Conservation (phyloP, 2,113 vertebrate genomes). For the Chascanopsetta lugubris region DNA sequence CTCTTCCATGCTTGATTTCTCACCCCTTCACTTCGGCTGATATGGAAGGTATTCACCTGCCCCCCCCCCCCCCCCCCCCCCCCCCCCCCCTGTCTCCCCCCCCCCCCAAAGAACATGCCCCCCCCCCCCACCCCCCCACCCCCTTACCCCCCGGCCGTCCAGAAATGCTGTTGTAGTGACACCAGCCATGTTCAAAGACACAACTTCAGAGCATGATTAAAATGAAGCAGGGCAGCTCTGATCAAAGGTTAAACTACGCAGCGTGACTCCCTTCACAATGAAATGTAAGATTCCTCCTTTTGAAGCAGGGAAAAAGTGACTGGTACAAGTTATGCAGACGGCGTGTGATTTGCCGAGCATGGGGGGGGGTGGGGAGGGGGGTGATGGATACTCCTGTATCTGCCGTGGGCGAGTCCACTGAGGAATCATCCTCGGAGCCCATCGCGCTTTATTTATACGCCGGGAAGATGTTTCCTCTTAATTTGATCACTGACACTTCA, state of each 20-base stretch:
- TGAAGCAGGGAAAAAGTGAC: neutral
- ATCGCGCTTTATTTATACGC: constrained; percentile 47
- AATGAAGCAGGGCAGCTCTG: constrained; percentile 65
- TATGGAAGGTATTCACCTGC: constrained; percentile 20
- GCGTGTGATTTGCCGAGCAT: constrained; percentile 31
- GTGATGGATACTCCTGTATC: constrained; percentile 41
- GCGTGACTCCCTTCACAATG: constrained; percentile 58
- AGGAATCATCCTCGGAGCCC: constrained; percentile 39
- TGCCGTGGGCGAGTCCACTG: constrained; percentile 22
- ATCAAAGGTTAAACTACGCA: constrained; percentile 78
- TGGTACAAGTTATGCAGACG: constrained; percentile 28
- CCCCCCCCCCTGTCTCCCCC: neutral
- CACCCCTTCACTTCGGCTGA: constrained; percentile 1
- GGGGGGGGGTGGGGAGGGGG: constrained; percentile 30
- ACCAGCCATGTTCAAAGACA: constrained; percentile 70
- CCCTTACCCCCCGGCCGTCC: constrained; percentile 18
- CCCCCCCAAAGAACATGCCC: constrained; percentile 15
- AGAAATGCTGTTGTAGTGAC: constrained; percentile 65
- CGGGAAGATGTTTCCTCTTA: constrained; percentile 43
- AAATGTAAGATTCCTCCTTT: constrained; percentile 42
- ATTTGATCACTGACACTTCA: constrained; percentile 59
- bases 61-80: neutral
- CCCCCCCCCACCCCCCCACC: neutral
- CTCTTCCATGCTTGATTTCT: constrained; percentile 10
- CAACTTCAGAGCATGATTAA: constrained; percentile 73